Percentiles rank a stretch among this genome's conserved stretches.
Conservation (phyloP, 2,888 invertebrate species). For the Coecobrya sp. region DNA sequence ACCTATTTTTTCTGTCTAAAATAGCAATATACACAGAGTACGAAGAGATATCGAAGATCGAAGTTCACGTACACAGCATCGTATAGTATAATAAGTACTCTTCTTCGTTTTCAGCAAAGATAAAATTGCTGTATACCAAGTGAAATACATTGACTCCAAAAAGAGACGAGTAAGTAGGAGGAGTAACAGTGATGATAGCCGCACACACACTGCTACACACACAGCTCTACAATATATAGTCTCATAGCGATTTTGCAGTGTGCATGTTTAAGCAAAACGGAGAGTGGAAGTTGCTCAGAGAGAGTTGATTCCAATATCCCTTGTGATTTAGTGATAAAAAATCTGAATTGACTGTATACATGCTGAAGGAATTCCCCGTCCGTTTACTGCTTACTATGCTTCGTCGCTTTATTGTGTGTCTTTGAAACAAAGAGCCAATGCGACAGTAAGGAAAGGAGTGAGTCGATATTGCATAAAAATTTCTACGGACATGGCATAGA, state of each 20-base stretch:
- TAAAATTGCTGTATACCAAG: conserved; percentile 20
- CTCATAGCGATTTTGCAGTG: neutral
- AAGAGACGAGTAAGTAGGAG: neutral
- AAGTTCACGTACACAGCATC: neutral
- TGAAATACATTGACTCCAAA: conserved; percentile 38
- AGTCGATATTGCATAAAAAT: conserved; percentile 69
- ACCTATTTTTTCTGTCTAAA: neutral
- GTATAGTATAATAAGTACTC: neutral
- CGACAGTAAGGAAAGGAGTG: neutral
- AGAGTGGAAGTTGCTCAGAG: conserved; percentile 71
- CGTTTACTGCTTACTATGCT: conserved; percentile 31
- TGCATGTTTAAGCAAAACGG: neutral
- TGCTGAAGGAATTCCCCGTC: conserved; percentile 41
- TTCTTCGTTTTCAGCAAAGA: conserved; percentile 18
- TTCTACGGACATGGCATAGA: conserved; percentile 24
- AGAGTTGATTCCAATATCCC: conserved; percentile 78
- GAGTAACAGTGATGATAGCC: conserved; percentile 21
- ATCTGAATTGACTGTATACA: conserved; percentile 67
- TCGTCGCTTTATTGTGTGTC: neutral
- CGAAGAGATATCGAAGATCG: conserved; percentile 34
- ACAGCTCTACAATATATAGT: neutral
- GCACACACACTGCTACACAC: neutral
- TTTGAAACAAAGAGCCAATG: conserved; percentile 50
- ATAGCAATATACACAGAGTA: neutral
- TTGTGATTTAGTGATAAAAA: conserved; percentile 79